These are phyloP conservation scores for Ennomos erosarius DNA, from an alignment of 2,888 invertebrate species.

Conservation along the genomic window DNA sequence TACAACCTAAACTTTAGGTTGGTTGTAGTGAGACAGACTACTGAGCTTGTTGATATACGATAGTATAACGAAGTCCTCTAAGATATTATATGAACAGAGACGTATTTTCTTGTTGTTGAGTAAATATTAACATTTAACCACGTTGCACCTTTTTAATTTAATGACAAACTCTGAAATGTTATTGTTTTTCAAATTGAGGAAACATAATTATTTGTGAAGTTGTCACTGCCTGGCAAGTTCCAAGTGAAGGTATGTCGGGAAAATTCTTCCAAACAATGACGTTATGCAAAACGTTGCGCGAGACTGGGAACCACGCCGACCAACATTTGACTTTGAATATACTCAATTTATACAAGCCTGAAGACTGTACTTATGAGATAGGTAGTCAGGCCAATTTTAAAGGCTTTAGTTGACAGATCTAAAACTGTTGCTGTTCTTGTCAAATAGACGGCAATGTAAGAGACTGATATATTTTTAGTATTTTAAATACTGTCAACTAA, in stretches of 20 bases:
- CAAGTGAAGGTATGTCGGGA: slow-evolving; percentile 40
- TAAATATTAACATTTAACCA: slow-evolving; percentile 4
- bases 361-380: slow-evolving; percentile 9
- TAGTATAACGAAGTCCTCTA: too few species aligned
- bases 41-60: too few species aligned
- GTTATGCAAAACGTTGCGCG: slow-evolving; percentile 64
- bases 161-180: slow-evolving; percentile 1
- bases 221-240: slow-evolving; percentile 22
- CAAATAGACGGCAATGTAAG: too few species aligned
- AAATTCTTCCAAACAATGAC: slow-evolving; percentile 59
- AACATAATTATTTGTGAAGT: slow-evolving; percentile 19
- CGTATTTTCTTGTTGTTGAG: not conserved
- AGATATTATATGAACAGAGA: too few species aligned
- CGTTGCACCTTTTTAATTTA: not conserved
- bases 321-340: slow-evolving; percentile 18
- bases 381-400: too few species aligned
- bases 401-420: too few species aligned
- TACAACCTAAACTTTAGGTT: too few species aligned
- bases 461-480: too few species aligned
- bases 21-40: too few species aligned
- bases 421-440: too few species aligned
- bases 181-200: slow-evolving; percentile 12
- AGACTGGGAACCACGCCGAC: slow-evolving; percentile 57
- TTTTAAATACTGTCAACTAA: too few species aligned
- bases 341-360: slow-evolving; percentile 14